Percentiles rank a stretch among this genome's conserved stretches.
Conservation (phyloP, 2,113 vertebrate genomes). For the Holacanthus passer region DNA sequence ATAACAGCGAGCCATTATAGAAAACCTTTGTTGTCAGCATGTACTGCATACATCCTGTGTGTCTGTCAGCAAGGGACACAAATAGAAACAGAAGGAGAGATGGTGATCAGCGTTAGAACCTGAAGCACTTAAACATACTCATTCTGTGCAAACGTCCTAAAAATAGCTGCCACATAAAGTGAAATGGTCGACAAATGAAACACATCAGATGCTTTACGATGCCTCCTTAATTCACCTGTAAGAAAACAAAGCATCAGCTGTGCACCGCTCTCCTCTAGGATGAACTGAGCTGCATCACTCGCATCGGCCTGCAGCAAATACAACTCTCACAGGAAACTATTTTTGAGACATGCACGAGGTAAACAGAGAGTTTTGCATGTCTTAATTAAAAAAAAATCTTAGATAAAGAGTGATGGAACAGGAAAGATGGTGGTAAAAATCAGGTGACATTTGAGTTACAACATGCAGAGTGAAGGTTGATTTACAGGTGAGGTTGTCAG, state of each 20-base stretch:
- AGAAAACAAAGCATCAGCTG: neutral
- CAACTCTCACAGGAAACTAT: neutral
- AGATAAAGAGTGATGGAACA: neutral
- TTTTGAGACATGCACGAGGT: no score
- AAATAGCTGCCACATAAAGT: neutral
- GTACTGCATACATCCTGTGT: neutral
- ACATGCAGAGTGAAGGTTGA: neutral
- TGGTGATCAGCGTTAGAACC: neutral
- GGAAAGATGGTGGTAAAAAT: neutral
- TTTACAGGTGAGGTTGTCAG: conserved; percentile 8
- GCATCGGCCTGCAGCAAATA: neutral
- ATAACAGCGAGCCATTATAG: conserved; percentile 1
- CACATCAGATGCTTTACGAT: neutral
- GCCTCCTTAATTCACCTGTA: conserved; percentile 5
- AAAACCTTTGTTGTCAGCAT: conserved; percentile 12
- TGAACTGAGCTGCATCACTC: conserved; percentile 7
- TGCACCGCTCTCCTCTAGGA: neutral
- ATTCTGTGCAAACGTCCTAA: neutral
- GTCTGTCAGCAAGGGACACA: neutral
- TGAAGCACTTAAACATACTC: neutral
- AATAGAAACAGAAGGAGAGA: neutral
- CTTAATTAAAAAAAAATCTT: neutral
- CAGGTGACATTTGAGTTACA: neutral
- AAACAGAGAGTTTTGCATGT: neutral
- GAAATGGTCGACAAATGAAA: neutral